A percentile compares a stretch with the other conserved stretches of the same genome.
These are phyloP conservation scores for Cynopterus sphinx DNA, from an alignment of 2,797 vertebrate species.

Conservation along the genomic window DNA sequence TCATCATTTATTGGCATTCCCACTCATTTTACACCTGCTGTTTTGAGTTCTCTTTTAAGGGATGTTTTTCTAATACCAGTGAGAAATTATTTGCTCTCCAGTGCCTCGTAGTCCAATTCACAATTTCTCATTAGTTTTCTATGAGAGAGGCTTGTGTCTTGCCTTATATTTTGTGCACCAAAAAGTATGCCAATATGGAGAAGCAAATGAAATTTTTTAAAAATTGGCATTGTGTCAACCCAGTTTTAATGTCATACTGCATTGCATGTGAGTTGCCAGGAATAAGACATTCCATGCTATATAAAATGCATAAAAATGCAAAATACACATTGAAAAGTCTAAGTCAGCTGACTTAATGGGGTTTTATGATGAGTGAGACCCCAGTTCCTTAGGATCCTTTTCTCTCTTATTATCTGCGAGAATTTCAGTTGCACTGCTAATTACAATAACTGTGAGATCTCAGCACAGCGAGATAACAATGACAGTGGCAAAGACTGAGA, in stretches of 20 bases:
- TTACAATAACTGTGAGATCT: background rate
- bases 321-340: background rate
- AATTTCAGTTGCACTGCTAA: background rate
- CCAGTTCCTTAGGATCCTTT: background rate
- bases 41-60: constrained; percentile 1
- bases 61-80: background rate
- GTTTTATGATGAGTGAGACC: background rate
- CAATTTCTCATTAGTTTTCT: background rate
- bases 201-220: background rate
- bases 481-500: background rate
- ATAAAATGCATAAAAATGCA: background rate
- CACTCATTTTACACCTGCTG: background rate
- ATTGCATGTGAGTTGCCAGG: background rate
- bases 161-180: background rate
- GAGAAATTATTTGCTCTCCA: background rate
- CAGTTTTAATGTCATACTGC: background rate
- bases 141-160: background rate
- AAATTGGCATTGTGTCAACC: background rate
- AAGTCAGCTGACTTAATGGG: background rate
- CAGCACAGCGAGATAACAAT: background rate
- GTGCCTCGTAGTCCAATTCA: background rate
- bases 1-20: background rate
- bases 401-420: background rate
- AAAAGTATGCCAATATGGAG: background rate
- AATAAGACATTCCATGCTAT: background rate